These are phyloP conservation scores for Pangasius krempfi DNA, from an alignment of 2,797 vertebrate genomes.

Conservation along the genomic window DNA sequence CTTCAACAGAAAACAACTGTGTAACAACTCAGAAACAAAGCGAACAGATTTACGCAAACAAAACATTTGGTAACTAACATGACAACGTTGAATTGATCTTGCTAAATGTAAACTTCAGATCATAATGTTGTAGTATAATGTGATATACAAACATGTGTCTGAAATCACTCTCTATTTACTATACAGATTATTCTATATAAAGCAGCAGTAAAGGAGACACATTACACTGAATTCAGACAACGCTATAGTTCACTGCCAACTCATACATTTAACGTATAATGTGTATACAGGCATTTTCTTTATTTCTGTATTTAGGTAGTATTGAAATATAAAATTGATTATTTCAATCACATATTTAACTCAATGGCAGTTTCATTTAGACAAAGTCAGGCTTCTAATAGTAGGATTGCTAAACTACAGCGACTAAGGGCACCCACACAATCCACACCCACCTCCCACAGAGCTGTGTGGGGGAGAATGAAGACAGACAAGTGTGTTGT, in stretches of 20 bases:
- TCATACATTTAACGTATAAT: background rate
- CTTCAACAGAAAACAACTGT: constrained; percentile 2
- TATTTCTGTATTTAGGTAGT: background rate
- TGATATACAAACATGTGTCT: background rate
- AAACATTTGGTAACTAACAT: background rate
- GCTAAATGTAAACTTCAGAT: background rate
- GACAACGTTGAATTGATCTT: background rate
- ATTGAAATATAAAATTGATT: constrained; percentile 9
- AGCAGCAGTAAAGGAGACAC: background rate
- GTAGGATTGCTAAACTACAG: constrained; percentile 40
- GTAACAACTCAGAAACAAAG: background rate
- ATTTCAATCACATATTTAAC: background rate
- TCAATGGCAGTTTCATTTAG: constrained; percentile 2
- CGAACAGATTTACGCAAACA: background rate
- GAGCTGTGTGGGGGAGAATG: constrained; percentile 60
- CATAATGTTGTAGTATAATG: background rate
- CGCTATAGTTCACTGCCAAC: background rate
- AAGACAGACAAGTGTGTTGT: constrained; percentile 67
- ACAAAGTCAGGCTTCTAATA: constrained; percentile 38
- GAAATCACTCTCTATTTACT: background rate
- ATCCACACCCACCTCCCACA: constrained; percentile 43
- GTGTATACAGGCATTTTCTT: background rate
- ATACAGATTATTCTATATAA: background rate
- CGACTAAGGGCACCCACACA: constrained; percentile 61
- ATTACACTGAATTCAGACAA: background rate